These are phyloP conservation scores for Drosophila neocordata DNA, from an alignment of 1,140 invertebrate species.

Conservation along the genomic window DNA sequence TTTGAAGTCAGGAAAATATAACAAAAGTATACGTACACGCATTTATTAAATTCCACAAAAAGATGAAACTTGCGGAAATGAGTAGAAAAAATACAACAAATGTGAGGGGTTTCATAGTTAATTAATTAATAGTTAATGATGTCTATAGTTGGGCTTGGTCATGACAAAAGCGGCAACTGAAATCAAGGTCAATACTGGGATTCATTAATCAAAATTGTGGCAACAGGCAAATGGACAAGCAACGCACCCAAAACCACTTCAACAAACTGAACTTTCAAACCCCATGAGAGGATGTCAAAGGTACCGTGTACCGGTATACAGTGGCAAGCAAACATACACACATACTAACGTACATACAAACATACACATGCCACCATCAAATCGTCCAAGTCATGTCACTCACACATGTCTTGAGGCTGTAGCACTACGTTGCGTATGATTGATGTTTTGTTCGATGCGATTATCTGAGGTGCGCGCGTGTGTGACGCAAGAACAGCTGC, in stretches of 20 bases:
- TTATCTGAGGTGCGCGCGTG: conserved; percentile 8
- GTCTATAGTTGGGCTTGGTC: conserved; percentile 6
- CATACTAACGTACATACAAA: not conserved
- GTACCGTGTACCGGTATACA: not conserved
- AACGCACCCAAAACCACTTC: conserved; percentile 8
- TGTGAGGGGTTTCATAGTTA: not conserved
- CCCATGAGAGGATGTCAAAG: conserved; percentile 10
- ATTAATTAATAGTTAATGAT: conserved; percentile 10
- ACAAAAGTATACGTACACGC: not conserved
- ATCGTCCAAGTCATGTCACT: conserved; percentile 5
- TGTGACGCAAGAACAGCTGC: conserved; percentile 4
- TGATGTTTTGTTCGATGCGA: conserved; percentile 2
- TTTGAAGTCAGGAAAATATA: not conserved
- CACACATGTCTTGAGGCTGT: conserved; percentile 8
- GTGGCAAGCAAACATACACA: not conserved
- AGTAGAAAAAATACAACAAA: too few relatives aligned
- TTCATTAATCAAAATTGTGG: conserved; percentile 10
- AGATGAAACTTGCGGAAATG: not conserved
- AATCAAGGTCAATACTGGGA: conserved; percentile 19
- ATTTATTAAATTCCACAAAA: not conserved
- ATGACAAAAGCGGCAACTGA: conserved; percentile 21
- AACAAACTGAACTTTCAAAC: conserved; percentile 11
- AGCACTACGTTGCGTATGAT: conserved; percentile 5
- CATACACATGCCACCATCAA: not conserved
- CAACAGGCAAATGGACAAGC: conserved; percentile 8